phyloP scores from a whole-genome alignment of 2,797 vertebrate species.

The Squalus acanthias region DNA sequence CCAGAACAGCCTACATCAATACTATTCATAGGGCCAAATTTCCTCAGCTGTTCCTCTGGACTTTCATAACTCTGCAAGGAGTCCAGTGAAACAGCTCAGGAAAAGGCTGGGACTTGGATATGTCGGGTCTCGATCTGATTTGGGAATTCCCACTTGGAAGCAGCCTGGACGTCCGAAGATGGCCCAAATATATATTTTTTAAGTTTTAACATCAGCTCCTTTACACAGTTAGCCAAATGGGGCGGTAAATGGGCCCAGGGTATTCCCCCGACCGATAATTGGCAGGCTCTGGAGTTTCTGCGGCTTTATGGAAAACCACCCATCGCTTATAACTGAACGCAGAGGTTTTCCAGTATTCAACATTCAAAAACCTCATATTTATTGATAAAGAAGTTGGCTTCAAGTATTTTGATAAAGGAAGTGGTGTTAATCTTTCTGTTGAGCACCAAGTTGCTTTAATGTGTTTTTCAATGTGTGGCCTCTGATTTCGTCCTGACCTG shows the following conservation, averaged over 20 bases:
- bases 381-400: not conserved
- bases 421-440: not conserved
- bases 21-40: not conserved
- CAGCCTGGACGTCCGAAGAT: not conserved
- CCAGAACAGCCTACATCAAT: not conserved
- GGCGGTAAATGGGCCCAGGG: not conserved
- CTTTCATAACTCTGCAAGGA: not conserved
- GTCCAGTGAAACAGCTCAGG: no score
- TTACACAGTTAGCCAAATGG: not conserved
- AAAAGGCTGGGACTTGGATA: not conserved
- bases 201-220: not conserved
- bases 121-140: not conserved
- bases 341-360: not conserved
- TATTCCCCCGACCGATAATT: not conserved
- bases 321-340: not conserved
- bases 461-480: not conserved
- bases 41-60: not conserved
- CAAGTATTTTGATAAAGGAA: not conserved
- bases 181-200: not conserved
- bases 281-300: not conserved
- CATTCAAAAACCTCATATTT: not conserved
- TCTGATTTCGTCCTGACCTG: not conserved
- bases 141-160: not conserved
- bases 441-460: not conserved
- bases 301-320: not conserved